Base-by-base conservation (phyloP, 1,140 invertebrate species). In the Drosophila tani region DNA sequence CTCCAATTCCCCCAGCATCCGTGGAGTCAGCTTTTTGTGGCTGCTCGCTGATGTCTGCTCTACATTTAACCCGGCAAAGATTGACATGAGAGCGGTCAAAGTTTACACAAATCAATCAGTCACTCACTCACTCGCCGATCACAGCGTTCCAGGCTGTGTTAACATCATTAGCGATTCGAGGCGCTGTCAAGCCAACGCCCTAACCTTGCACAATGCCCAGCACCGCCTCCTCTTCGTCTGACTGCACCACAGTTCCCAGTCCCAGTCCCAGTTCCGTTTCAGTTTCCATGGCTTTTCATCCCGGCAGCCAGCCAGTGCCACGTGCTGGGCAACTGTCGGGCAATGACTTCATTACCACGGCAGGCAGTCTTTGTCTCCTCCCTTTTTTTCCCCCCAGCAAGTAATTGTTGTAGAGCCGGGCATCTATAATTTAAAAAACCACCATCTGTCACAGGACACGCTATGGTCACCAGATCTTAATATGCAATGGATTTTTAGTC, bases 51-150 rank as follows among this genome's bases (percentile, higher is more conserved):
- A 69, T 46, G 49, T 19, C 64, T 82, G 80, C 74, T 68, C 74
- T 64, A 73, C 50, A 66, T 82, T 82, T 59, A 49, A 65, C 38
- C 58, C 69, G 17, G 14, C 29, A 57, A 21, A 59, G 58, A 64
- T 75, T 71, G 63, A 68, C 75, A 83, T 67, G 80, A 40, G 63
- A 75, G 49, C 65, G 74, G 81, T 90, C 85, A 88, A 66, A 88
- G 84, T 84, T 87, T 79, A 90, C 81, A 84, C 67, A 81, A 90
- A 90, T 88, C 84, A 88, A 88, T 88, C 84, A 83, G 67, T 73
- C 51, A 67, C 58, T 56, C 53, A 56, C 53, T 56, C 32, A 9
- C 32, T 73, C 51, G 41, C 11, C 65, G 43, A 62, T 21, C 35
- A 45, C 35, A 45, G 29, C 46, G 24, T 29, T n/a, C 35, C 21